Evolutionary conservation across 1,140 invertebrate genomes (phyloP).

Genomic region (Coelopa frigida): DNA sequence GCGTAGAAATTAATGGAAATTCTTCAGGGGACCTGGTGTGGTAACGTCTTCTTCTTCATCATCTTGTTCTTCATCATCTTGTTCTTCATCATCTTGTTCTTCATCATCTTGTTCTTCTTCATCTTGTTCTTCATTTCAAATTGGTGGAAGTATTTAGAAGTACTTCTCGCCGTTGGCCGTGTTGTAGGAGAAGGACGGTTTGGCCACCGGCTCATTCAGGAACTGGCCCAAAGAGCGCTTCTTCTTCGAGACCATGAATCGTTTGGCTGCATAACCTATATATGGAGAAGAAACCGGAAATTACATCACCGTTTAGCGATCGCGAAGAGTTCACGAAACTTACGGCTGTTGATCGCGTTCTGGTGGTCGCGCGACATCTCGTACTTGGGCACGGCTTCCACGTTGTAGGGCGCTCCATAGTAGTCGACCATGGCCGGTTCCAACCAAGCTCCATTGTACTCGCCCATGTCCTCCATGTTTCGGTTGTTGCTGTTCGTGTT

Average conservation of each 20-base stretch:
- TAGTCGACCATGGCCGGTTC: conserved; percentile 34
- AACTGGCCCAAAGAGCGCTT: conserved; percentile 35
- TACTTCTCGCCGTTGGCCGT: conserved; percentile 32
- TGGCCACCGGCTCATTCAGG: conserved; percentile 4
- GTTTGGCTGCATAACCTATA: conserved; percentile 32
- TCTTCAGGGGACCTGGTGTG: too few relatives aligned
- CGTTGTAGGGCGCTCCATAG: conserved; percentile 34
- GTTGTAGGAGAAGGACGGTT: conserved; percentile 5
- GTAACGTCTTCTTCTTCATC: too few relatives aligned
- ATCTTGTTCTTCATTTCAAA: conserved; percentile 13
- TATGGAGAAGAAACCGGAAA: conserved; percentile 3
- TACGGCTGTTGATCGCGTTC: conserved; percentile 16
- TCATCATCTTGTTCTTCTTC: conserved; percentile 17
- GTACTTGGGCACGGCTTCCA: conserved; percentile 35
- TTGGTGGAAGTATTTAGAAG: conserved; percentile 20
- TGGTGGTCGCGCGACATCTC: conserved; percentile 34
- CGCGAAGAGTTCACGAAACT: background rate
- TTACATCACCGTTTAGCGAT: background rate
- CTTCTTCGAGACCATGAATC: conserved; percentile 42
- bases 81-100: too few relatives aligned
- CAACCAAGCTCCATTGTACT: conserved; percentile 21
- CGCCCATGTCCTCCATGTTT: conserved; percentile 2
- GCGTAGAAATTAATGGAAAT: too few relatives aligned
- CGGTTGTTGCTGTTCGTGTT: background rate
- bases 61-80: too few relatives aligned